Base-by-base conservation (phyloP, 1,140 invertebrate genomes). In the Leptestheria dahalacensis region DNA sequence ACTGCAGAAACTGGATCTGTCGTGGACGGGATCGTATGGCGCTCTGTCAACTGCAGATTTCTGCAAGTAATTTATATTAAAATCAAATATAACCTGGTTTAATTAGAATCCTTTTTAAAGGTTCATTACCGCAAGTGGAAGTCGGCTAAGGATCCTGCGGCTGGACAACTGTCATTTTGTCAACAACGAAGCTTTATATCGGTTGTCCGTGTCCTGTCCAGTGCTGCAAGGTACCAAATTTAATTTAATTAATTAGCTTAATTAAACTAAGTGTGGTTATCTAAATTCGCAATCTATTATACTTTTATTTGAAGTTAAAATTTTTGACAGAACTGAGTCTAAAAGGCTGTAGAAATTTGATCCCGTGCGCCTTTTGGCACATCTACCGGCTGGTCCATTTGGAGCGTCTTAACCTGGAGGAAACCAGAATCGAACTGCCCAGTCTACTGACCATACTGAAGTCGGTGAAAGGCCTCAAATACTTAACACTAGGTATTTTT, bases 11-110 rank as follows among this genome's bases (percentile, higher is more conserved):
- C 66, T 93, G 12, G 88, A 91, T 74, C 69, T 92, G 0, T 90
- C 87, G 0, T 93, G 89, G 88, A 91, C 88, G 71, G 86, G 86
- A n/a, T 82, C 79, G 62, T 81, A 86, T 68, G 73, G 76, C 53
- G 77, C 76, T 61, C 78, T 84, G 57, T 73, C 74, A 24, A 66
- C 78, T 52, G 63, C 74, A 64, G 72, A 77, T 61, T 77, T 87
- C 63, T 73, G 75, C 41, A 67, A 74, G 81, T 83, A 70, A 3
- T 15, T 75, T 61, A 23, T 20, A 21, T 23, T 12, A 1, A 9
- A n/a, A 33, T 48, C 21, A 61, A 61, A 46, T 62, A 50, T 48
- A 41, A 24, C 51, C 47, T 23, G 1, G 20, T 33, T 56, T 15
- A n/a, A 10, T 20, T 12, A 20, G 3, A 15, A 33, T 56, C 11